Evolutionary conservation across 2,888 invertebrate genomes (phyloP).

Genomic region (Ecliptopera silaceata): DNA sequence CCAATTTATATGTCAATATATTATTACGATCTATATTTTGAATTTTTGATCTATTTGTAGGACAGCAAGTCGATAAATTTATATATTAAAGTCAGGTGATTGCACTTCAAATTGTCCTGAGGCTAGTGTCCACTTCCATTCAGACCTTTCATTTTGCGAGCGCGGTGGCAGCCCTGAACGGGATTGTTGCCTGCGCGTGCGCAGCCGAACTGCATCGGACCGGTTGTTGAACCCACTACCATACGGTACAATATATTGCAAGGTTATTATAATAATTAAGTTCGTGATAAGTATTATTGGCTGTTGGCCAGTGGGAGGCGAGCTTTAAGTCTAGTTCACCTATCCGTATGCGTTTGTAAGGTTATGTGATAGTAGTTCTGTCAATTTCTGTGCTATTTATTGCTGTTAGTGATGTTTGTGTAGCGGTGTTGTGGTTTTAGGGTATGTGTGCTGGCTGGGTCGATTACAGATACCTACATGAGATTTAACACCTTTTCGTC

Average conservation of each 20-base stretch:
- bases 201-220: constrained; percentile 57
- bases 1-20: too few relatives aligned
- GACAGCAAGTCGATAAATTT: not conserved
- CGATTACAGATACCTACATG: too few relatives aligned
- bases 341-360: constrained; percentile 23
- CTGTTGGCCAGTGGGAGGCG: constrained; percentile 38
- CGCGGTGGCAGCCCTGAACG: constrained; percentile 29
- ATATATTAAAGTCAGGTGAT: not conserved
- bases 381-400: constrained; percentile 16
- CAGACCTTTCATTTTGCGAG: constrained; percentile 8
- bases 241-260: constrained; percentile 50
- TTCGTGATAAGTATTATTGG: constrained; percentile 52
- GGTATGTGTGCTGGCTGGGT: too few relatives aligned
- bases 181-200: constrained; percentile 48
- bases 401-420: too few relatives aligned
- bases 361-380: constrained; percentile 21
- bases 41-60: too few relatives aligned
- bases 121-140: not conserved
- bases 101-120: not conserved
- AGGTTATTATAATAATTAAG: constrained; percentile 53
- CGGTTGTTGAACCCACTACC: constrained; percentile 61
- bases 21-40: too few relatives aligned
- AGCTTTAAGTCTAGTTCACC: constrained; percentile 11
- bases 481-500: too few relatives aligned
- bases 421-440: too few relatives aligned